Evolutionary conservation across 2,888 invertebrate genomes (phyloP), one percentile per base, ranked within the genome.

Genomic region (Torymus aiolomorphi): DNA sequence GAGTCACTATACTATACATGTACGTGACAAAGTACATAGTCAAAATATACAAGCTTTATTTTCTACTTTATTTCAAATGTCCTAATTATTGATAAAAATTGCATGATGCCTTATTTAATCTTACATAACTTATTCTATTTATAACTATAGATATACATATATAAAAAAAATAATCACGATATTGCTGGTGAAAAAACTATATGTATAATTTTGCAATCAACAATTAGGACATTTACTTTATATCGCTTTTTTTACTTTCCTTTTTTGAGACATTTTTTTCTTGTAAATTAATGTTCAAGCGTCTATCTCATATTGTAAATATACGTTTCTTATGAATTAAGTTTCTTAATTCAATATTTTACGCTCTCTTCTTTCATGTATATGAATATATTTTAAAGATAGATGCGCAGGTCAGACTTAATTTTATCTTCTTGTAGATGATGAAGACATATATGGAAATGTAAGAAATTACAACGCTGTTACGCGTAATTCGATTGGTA

Each of bases 21-120:
- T 73, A 79, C 79, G 73, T 78, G 76, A 65, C 76, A 51, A 81
- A 81, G 69, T 79, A 81, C 79, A 79, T 73, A 76, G 63, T 78
- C 73, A 65, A 76, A 79, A 76, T 81, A 61, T 79, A 81, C 73
- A 81, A 76, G 52, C 67, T 56, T 51, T 54, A 51, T 57, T 66
- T 57, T 16, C 61, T 74, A 3, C 56, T 73, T 65, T 4, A 69
- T 62, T 72, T 66, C 11, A 49, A 71, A 70, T 62, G 56, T 67
- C 61, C 71, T 11, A 72, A 78, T 70, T 24, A 67, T 42, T 52
- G 56, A 81, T 81, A 14, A 75, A 54, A 70, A 66, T 54, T 20
- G 1, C n/a, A 71, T 31, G 51, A 69, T 67, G 66, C 62, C 52
- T 61, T 61, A 31, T 31, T 59, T 16, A 66, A 18, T 14, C 52